Conservation (phyloP, 2,797 vertebrate species). For the Phrynocephalus vlangalii region DNA sequence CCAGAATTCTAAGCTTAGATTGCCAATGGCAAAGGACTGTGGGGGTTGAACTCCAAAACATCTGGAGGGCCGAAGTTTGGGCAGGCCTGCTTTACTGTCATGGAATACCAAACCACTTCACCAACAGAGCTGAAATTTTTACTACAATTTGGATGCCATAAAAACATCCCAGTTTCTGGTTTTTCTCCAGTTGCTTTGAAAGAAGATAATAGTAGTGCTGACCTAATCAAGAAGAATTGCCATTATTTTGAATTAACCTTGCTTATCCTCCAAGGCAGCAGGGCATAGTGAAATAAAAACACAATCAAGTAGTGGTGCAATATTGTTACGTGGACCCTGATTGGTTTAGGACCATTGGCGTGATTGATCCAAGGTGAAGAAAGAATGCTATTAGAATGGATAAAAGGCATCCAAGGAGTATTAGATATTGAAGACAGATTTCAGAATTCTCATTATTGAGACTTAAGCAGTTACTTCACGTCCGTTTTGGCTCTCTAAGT, state of each 20-base stretch:
- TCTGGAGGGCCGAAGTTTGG: too few relatives aligned
- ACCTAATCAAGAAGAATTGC: not conserved
- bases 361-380: not conserved
- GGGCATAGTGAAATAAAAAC: not conserved
- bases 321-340: not conserved
- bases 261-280: not conserved
- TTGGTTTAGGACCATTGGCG: not conserved
- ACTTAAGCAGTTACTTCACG: too few relatives aligned
- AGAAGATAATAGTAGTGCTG: not conserved
- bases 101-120: not conserved
- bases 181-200: not conserved
- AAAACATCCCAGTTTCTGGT: not conserved
- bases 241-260: not conserved
- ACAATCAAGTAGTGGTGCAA: too few relatives aligned
- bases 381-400: not conserved
- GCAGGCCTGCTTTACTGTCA: not conserved
- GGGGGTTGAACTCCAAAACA: too few relatives aligned
- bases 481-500: too few relatives aligned
- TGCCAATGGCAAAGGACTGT: too few relatives aligned
- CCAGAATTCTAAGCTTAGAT: too few relatives aligned
- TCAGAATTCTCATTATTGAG: not conserved
- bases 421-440: not conserved
- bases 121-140: not conserved
- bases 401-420: not conserved
- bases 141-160: not conserved